Evolutionary conservation across 2,113 vertebrate genomes (phyloP).

Genomic region (Eclectus roratus): DNA sequence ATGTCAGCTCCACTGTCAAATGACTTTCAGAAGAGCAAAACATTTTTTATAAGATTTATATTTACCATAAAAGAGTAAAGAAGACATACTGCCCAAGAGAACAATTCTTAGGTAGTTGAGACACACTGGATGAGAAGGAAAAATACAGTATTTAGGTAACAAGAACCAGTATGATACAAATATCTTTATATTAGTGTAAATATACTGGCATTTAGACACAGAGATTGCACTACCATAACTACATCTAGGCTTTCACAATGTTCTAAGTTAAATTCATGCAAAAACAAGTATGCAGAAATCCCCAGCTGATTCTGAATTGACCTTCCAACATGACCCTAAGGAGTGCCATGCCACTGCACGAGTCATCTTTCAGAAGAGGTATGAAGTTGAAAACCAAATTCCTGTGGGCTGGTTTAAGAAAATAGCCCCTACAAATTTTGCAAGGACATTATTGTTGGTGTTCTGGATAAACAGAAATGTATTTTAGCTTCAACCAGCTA

Average conservation of each 20-base stretch:
- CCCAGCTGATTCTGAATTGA: not conserved
- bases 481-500: not conserved
- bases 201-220: not conserved
- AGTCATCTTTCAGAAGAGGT: not conserved
- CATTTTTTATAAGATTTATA: not conserved
- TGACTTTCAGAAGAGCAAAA: slow-evolving; percentile 1
- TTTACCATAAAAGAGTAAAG: not conserved
- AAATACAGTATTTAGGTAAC: not conserved
- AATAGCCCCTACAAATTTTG: not conserved
- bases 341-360: not conserved
- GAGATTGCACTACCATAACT: not conserved
- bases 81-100: not conserved
- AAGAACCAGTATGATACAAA: not conserved
- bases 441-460: not conserved
- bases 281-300: not conserved
- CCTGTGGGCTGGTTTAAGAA: not conserved
- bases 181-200: not conserved
- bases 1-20: not conserved
- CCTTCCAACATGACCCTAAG: not conserved
- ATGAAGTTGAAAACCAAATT: not conserved
- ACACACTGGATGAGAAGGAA: not conserved
- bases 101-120: not conserved
- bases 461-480: not conserved
- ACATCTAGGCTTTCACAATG: not conserved
- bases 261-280: not conserved